Base-by-base conservation (phyloP, 2,888 invertebrate genomes). In the Candidula unifasciata region DNA sequence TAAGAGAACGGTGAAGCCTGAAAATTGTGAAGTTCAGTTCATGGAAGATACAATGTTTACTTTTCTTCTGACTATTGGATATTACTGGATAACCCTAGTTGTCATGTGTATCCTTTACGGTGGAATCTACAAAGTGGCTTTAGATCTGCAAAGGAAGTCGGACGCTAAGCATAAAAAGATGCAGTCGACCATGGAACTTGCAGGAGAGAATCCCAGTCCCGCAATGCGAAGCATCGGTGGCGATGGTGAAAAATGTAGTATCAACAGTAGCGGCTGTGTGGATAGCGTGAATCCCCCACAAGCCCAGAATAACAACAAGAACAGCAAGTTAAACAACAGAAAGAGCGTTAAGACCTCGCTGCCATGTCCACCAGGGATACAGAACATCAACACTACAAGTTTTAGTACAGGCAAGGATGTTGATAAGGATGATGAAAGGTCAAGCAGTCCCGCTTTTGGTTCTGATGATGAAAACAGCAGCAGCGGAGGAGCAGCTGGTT, bases 41-140 rank as follows among this genome's bases (percentile, higher is more conserved):
- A 95, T 99, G 86, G 98, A 98, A 94, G 98, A 99, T 94, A 98
- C 99, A 0, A 96, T 98, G 82, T 99, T 99, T 94, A 99, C 99
- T 93, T 98, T 99, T 89, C 97, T 98, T 80, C 95, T 99, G 85
- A 99, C 99, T 83, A 97, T 99, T 90, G 97, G 97, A 78, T 99
- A 99, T 94, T 99, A 98, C 93, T 99, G 98, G 99, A 97, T 97
- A 71, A 99, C 99, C 0, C 95, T 99, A 57, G 96, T 98, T 83
- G 98, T 99, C 68, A 95, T 99, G 87, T 97, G 99, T 93, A 96
- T 97, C 85, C 95, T 99, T 18, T 99, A 99, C 93, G 97, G 97
- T 77, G 99, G 98, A 18, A 99, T 99, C 91, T 99, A 99, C 94
- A 97, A 97, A 93, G 98, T 98, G 64, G 99, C 99, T 10, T 97